Evolutionary conservation across 2,113 vertebrate genomes (phyloP), one percentile per base, ranked within the genome.

Genomic region (Nanorana parkeri): DNA sequence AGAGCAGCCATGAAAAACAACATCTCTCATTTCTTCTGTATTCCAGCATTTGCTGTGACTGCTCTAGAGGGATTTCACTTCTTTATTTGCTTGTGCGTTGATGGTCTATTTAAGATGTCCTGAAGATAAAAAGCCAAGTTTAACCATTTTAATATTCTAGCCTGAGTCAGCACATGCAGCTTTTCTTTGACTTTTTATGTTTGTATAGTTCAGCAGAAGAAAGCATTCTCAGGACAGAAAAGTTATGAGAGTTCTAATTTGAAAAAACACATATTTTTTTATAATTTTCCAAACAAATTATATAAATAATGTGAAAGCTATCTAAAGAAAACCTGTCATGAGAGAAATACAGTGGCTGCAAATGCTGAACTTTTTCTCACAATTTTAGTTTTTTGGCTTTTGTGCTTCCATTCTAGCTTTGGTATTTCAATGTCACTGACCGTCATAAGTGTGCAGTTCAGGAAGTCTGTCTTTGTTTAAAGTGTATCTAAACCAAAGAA

Each of bases 31-130:
- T 75, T 84, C 47, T 83, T 84, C 73, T 85, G 84, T 32, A 36
- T 77, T 23, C 19, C 69, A 87, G n/a, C 66, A 64, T 76, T 55
- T 80, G 61, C 0, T 0, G 10, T 55, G 78, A n/a, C 28, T 65
- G 3, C 1, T 84, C 47, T 86, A 74, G 67, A 84, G 17, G 86
- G 78, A 73, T 16, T 68, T 80, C n/a, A 84, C 51, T 75, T 81
- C 65, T 47, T 84, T 88, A 87, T 84, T 91, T 89, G 64, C 80
- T 85, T 86, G 65, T 83, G 19, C 28, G 85, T 67, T 85, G 77
- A 85, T 74, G 15, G 17, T 84, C 60, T 65, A 47, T 76, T 60
- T 82, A 87, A 28, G 10, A 63, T 77, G 77, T 19, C n/a, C 84
- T 84, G 80, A 85, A 78, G 68, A 69, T 76, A 56, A 87, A 85